These are phyloP conservation scores for Antrozous pallidus DNA, from an alignment of 2,797 vertebrate species.

Conservation along the genomic window DNA sequence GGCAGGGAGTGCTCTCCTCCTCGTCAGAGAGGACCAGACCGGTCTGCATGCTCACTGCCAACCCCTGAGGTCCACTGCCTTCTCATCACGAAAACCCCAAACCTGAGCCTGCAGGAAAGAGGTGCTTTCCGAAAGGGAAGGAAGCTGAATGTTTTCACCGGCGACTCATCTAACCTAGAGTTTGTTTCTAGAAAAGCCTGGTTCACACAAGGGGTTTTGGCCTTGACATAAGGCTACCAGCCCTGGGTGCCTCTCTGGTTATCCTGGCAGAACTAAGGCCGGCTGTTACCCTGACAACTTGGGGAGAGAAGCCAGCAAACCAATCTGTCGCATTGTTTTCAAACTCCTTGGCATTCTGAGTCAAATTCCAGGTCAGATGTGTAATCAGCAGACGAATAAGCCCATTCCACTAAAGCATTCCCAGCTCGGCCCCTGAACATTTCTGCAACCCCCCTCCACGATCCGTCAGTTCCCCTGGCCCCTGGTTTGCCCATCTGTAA, in stretches of 20 bases:
- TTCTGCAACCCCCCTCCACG: neutral
- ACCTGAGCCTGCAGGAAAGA: neutral
- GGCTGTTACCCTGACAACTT: neutral
- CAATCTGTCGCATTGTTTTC: neutral
- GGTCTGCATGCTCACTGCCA: neutral
- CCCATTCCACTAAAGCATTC: neutral
- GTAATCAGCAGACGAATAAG: neutral
- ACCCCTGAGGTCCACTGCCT: neutral
- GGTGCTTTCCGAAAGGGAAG: neutral
- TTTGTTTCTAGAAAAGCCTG: neutral
- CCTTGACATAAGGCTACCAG: neutral
- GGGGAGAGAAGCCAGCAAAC: neutral
- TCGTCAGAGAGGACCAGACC: neutral
- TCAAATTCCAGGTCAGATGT: neutral
- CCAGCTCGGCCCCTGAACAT: neutral
- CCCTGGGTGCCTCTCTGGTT: neutral
- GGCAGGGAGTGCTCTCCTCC: neutral
- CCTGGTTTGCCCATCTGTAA: neutral
- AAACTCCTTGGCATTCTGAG: neutral
- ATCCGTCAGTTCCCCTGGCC: neutral
- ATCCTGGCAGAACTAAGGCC: neutral
- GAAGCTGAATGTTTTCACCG: neutral
- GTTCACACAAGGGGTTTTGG: neutral
- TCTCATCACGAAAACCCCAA: neutral
- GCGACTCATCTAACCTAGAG: neutral